Percentiles rank a stretch among this genome's conserved stretches.
phyloP scores from a whole-genome alignment of 2,888 invertebrate species.

The Patella pellucida region DNA sequence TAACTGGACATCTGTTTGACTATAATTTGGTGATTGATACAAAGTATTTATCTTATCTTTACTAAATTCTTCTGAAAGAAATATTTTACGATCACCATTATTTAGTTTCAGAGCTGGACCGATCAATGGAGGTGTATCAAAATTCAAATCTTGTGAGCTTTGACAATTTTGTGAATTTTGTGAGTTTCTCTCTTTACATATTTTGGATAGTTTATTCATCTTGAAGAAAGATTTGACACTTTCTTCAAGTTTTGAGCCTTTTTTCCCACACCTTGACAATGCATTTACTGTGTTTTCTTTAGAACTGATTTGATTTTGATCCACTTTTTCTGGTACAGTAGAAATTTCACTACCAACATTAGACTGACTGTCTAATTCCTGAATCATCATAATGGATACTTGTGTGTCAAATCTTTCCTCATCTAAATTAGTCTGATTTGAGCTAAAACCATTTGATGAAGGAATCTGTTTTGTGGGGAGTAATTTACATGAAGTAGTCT shows the following conservation, averaged over 20 bases:
- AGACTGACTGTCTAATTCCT: constrained; percentile 14
- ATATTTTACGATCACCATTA: background rate
- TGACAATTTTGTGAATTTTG: background rate
- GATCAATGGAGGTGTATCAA: background rate
- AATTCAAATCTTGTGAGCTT: background rate
- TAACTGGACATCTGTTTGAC: too few relatives aligned
- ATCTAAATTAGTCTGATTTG: background rate
- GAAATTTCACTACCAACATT: too few relatives aligned
- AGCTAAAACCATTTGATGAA: background rate
- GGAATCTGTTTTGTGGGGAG: background rate
- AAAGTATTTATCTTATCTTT: background rate
- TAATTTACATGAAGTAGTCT: background rate
- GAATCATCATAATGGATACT: constrained; percentile 23
- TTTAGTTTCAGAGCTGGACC: background rate
- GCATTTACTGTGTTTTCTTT: background rate
- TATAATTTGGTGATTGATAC: background rate
- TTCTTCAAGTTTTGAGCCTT: background rate
- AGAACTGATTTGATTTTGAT: background rate
- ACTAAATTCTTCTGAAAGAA: background rate
- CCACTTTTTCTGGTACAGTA: background rate
- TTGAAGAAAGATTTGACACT: background rate
- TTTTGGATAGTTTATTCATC: background rate
- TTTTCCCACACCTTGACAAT: background rate
- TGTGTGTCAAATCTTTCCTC: constrained; percentile 10
- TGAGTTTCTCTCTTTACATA: background rate